phyloP scores from a whole-genome alignment of 2,888 invertebrate genomes.

The Athalia rosae region DNA sequence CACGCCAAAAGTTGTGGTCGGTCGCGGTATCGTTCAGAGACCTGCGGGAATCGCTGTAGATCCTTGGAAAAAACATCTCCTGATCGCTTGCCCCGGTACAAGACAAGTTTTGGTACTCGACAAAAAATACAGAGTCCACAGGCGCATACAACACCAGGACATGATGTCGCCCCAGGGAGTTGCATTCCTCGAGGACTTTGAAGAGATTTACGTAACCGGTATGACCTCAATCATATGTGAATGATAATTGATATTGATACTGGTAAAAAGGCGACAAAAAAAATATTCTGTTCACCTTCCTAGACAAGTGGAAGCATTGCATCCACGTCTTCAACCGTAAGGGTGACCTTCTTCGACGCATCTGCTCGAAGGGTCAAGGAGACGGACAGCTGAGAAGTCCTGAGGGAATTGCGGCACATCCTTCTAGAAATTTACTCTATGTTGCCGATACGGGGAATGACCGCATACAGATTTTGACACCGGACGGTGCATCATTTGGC shows the following conservation, averaged over 20 bases:
- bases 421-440: slow-evolving; percentile 78
- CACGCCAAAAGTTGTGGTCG: slow-evolving; percentile 75
- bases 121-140: slow-evolving; percentile 75
- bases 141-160: slow-evolving; percentile 75
- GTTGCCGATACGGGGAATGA: slow-evolving; percentile 89
- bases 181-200: slow-evolving; percentile 76
- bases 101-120: slow-evolving; percentile 77
- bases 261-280: background rate
- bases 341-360: slow-evolving; percentile 77
- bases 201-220: slow-evolving; percentile 80
- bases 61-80: slow-evolving; percentile 78
- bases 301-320: slow-evolving; percentile 83
- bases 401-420: slow-evolving; percentile 81
- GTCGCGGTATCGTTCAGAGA: slow-evolving; percentile 76
- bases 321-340: slow-evolving; percentile 81
- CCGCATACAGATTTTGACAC: slow-evolving; percentile 78
- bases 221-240: slow-evolving; percentile 24
- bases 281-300: background rate
- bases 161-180: slow-evolving; percentile 80
- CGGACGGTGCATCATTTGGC: slow-evolving; percentile 67
- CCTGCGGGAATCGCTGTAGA: slow-evolving; percentile 82
- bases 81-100: slow-evolving; percentile 82
- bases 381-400: slow-evolving; percentile 81
- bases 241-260: background rate
- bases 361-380: slow-evolving; percentile 81